phyloP scores from a whole-genome alignment of 92 coral and sea anemone species.

The Isaurus tuberculatus region DNA sequence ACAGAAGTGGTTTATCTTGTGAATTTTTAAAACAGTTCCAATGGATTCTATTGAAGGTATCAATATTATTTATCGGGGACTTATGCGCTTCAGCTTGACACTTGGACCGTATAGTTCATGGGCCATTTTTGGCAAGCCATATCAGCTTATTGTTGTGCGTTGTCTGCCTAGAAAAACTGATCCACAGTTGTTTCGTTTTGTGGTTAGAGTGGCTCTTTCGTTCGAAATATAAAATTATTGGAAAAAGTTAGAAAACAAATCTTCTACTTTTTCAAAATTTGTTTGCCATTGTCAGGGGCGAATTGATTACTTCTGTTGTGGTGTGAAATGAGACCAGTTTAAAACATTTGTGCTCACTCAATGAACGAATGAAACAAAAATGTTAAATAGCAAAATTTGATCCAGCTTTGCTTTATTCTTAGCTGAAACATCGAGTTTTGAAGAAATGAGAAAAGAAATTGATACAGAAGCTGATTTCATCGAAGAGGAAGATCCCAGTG shows the following conservation, averaged over 20 bases:
- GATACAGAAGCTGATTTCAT: slow-evolving; percentile 55
- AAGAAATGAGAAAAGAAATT: slow-evolving; percentile 52
- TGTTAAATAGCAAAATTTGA: neutral
- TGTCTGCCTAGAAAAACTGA: slow-evolving; percentile 27
- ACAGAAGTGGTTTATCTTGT: slow-evolving; percentile 9
- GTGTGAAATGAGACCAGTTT: slow-evolving; percentile 34
- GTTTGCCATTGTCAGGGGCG: neutral
- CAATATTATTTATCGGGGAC: neutral
- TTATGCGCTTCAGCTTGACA: slow-evolving; percentile 32
- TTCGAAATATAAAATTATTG: slow-evolving; percentile 4
- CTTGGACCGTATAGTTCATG: neutral
- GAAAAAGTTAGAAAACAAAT: slow-evolving; percentile 29
- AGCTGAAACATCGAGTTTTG: slow-evolving; percentile 36
- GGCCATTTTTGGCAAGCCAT: slow-evolving; percentile 42
- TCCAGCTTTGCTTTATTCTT: slow-evolving; percentile 23
- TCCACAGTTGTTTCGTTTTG: slow-evolving; percentile 1
- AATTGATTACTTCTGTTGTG: slow-evolving; percentile 14
- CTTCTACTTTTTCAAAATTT: neutral
- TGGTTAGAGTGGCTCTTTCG: slow-evolving; percentile 37
- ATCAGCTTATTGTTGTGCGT: slow-evolving; percentile 40
- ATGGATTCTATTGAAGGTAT: slow-evolving; percentile 45
- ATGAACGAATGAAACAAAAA: slow-evolving; percentile 2
- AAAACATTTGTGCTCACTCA: neutral
- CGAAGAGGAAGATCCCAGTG: slow-evolving; percentile 66
- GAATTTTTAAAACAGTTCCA: neutral